Evolutionary conservation across 2,888 invertebrate genomes (phyloP).

Genomic region (Sabatieria punctata): DNA sequence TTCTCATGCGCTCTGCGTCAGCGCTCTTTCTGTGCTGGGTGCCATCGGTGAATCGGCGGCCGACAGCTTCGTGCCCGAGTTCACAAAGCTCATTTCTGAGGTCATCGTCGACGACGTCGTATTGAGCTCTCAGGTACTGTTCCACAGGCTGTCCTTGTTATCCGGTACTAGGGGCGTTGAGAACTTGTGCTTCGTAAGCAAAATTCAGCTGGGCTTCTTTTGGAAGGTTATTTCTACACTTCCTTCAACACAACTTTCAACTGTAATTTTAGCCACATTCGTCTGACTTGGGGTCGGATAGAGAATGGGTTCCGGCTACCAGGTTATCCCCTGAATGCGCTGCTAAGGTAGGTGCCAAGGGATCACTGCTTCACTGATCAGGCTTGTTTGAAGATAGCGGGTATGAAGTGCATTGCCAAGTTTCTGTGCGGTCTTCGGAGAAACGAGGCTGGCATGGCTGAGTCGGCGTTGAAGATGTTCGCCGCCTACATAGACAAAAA

Average conservation of each 20-base stretch:
- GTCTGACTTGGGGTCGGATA: too few relatives aligned
- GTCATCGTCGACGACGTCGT: too few relatives aligned
- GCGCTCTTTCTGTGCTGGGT: not conserved
- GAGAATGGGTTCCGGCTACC: conserved; percentile 44
- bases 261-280: too few relatives aligned
- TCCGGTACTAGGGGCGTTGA: too few relatives aligned
- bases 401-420: conserved; percentile 84
- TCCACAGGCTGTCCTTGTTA: too few relatives aligned
- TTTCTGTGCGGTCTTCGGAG: conserved; percentile 80
- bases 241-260: too few relatives aligned
- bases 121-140: too few relatives aligned
- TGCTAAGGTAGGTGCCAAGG: conserved; percentile 44
- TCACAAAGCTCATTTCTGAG: too few relatives aligned
- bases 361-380: not conserved
- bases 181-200: too few relatives aligned
- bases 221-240: too few relatives aligned
- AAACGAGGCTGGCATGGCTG: conserved; percentile 13
- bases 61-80: not conserved
- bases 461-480: conserved; percentile 67
- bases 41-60: not conserved
- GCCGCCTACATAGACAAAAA: conserved; percentile 82
- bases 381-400: conserved; percentile 45
- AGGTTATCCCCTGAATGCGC: conserved; percentile 69
- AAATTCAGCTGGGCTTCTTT: too few relatives aligned
- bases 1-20: not conserved